A percentile compares a stretch with the other conserved stretches of the same genome.
These are phyloP conservation scores for Tupiocoris notatus DNA, from an alignment of 2,888 invertebrate species.

Conservation along the genomic window DNA sequence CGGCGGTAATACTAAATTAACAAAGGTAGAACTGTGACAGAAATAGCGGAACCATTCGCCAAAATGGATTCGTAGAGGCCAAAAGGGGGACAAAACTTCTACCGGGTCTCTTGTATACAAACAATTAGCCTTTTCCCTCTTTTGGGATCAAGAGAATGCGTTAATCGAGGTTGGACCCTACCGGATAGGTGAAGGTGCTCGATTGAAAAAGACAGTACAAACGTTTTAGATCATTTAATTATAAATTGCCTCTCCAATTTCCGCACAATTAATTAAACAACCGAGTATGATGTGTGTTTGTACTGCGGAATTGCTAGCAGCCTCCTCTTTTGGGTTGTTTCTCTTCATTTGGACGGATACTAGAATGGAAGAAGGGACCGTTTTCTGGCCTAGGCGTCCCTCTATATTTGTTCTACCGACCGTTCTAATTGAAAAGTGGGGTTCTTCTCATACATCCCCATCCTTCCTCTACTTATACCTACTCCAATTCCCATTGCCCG, in stretches of 20 bases:
- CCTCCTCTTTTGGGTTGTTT: constrained; percentile 36
- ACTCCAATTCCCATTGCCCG: no score
- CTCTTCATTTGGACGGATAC: constrained; percentile 25
- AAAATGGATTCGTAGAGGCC: not conserved
- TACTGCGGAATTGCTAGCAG: constrained; percentile 41
- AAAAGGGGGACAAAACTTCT: constrained; percentile 15
- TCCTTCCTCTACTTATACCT: no score
- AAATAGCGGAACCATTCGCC: not conserved
- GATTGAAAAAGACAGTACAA: constrained; percentile 37
- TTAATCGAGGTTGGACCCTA: not conserved
- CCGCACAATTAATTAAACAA: constrained; percentile 39
- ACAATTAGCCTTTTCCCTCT: constrained; percentile 40
- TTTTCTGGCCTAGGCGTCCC: constrained; percentile 26
- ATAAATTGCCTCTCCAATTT: constrained; percentile 30
- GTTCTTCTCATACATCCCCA: not conserved
- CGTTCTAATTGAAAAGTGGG: constrained; percentile 41
- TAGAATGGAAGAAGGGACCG: not conserved
- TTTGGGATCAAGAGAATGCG: not conserved
- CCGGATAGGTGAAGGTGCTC: not conserved
- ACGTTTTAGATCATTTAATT: constrained; percentile 42
- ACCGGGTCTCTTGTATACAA: not conserved
- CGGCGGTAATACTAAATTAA: no score
- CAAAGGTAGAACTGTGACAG: not conserved
- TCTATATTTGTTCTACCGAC: constrained; percentile 43
- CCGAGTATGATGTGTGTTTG: constrained; percentile 36